These are phyloP conservation scores for Diadumene lineata DNA, from an alignment of 92 coral and sea anemone genomes.

Conservation along the genomic window DNA sequence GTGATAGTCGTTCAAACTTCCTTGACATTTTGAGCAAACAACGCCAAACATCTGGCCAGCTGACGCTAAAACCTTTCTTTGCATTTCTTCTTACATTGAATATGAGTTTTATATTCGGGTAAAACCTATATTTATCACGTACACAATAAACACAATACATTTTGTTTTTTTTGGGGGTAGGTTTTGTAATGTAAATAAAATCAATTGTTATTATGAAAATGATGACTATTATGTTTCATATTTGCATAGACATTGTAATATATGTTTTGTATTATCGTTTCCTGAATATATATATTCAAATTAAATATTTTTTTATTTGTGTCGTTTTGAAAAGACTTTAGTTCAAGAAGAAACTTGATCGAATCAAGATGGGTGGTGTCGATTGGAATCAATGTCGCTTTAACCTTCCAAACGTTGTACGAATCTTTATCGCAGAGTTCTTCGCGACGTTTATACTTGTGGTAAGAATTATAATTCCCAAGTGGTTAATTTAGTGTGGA, in stretches of 20 bases:
- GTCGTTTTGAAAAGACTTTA: background rate
- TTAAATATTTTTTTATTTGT: background rate
- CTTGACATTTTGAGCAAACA: too few relatives aligned
- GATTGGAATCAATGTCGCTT: conserved; percentile 2
- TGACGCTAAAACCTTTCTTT: too few relatives aligned
- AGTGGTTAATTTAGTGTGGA: background rate
- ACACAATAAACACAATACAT: too few relatives aligned
- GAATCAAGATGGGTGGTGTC: conserved; percentile 4
- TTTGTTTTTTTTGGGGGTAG: too few relatives aligned
- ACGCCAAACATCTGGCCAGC: too few relatives aligned
- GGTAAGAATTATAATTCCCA: conserved; percentile 36
- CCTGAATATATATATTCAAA: background rate
- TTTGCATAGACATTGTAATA: background rate
- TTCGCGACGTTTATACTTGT: conserved; percentile 74
- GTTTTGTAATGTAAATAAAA: too few relatives aligned
- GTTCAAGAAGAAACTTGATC: background rate
- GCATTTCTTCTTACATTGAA: too few relatives aligned
- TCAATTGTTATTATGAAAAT: too few relatives aligned
- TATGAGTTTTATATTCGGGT: too few relatives aligned
- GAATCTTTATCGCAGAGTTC: conserved; percentile 74
- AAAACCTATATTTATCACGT: too few relatives aligned
- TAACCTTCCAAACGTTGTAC: conserved; percentile 45
- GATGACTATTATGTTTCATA: too few relatives aligned
- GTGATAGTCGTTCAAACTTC: too few relatives aligned
- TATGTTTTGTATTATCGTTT: background rate